phyloP scores from a whole-genome alignment of 2,113 vertebrate species.

The Brevimyrus niger region DNA sequence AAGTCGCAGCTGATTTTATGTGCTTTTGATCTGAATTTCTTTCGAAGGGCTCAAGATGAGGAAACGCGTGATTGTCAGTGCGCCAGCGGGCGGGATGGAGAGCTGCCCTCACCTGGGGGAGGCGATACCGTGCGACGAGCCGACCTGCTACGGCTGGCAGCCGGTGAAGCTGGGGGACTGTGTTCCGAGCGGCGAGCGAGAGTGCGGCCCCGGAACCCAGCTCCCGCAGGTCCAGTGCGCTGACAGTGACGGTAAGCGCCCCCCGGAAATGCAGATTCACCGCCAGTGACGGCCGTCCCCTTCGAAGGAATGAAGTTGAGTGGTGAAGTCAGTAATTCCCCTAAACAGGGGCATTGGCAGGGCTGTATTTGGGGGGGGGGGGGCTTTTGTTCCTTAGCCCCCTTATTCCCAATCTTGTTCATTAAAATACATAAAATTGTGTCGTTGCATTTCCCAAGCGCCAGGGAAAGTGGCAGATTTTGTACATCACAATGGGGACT shows the following conservation, averaged over 20 bases:
- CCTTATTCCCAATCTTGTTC: not conserved
- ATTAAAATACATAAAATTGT: not conserved
- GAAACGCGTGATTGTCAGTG: slow-evolving; percentile 71
- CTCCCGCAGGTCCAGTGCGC: slow-evolving; percentile 68
- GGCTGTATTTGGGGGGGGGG: no score
- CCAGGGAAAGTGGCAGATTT: not conserved
- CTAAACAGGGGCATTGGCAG: not conserved
- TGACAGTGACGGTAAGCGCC: slow-evolving; percentile 76
- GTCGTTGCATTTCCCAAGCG: not conserved
- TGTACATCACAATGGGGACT: not conserved
- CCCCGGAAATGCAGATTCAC: not conserved
- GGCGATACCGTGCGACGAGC: slow-evolving; percentile 89
- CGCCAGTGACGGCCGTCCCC: not conserved
- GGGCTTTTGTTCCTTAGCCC: not conserved
- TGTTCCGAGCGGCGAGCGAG: slow-evolving; percentile 67
- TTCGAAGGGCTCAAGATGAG: slow-evolving; percentile 84
- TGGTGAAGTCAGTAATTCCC: not conserved
- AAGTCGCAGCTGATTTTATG: not conserved
- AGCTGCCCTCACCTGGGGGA: slow-evolving; percentile 89
- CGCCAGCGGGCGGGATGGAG: slow-evolving; percentile 73
- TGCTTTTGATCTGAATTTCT: not conserved
- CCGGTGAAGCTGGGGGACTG: slow-evolving; percentile 70
- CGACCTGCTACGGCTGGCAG: slow-evolving; percentile 80
- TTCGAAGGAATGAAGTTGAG: not conserved
- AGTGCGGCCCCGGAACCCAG: slow-evolving; percentile 77